Evolutionary conservation across 53 echinoderm and acorn worm genomes (phyloP).

Genomic region (Actinopyga echinites): DNA sequence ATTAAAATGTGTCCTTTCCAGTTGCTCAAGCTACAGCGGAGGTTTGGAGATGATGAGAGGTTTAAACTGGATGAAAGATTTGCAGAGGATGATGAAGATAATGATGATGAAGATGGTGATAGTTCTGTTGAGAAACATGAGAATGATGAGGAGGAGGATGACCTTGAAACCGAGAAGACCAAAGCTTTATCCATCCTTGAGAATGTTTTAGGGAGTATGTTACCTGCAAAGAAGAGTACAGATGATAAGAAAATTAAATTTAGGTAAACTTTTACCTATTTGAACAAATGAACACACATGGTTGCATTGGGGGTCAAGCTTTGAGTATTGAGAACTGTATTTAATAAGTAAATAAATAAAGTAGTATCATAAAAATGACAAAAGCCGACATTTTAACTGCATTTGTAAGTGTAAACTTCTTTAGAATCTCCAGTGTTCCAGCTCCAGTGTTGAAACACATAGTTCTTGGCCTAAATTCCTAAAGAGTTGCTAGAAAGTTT

Average conservation of each 20-base stretch:
- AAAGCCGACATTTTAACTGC: too few relatives aligned
- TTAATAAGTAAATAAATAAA: too few relatives aligned
- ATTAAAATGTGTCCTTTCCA: slow-evolving; percentile 2
- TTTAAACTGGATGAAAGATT: slow-evolving; percentile 76
- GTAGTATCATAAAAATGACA: too few relatives aligned
- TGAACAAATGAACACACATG: neutral
- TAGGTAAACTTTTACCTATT: neutral
- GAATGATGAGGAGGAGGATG: slow-evolving; percentile 30
- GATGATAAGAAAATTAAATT: slow-evolving; percentile 21
- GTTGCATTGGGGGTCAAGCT: too few relatives aligned
- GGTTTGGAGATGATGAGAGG: slow-evolving; percentile 70
- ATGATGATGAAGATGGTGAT: neutral
- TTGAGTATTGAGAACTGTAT: too few relatives aligned
- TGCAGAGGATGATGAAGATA: slow-evolving; percentile 56
- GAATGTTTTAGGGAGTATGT: slow-evolving; percentile 67
- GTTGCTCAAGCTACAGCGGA: slow-evolving; percentile 72
- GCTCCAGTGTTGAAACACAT: too few relatives aligned
- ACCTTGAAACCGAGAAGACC: slow-evolving; percentile 76
- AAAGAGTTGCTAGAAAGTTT: too few relatives aligned
- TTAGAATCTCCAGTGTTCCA: too few relatives aligned
- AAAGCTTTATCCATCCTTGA: slow-evolving; percentile 69
- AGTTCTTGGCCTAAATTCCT: too few relatives aligned
- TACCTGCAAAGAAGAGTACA: slow-evolving; percentile 19
- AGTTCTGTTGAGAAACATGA: slow-evolving; percentile 6
- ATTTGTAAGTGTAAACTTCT: too few relatives aligned